A percentile compares a stretch with the other conserved stretches of the same genome.
These are phyloP conservation scores for Anser cygnoides DNA, from an alignment of 2,113 vertebrate genomes.

Conservation along the genomic window DNA sequence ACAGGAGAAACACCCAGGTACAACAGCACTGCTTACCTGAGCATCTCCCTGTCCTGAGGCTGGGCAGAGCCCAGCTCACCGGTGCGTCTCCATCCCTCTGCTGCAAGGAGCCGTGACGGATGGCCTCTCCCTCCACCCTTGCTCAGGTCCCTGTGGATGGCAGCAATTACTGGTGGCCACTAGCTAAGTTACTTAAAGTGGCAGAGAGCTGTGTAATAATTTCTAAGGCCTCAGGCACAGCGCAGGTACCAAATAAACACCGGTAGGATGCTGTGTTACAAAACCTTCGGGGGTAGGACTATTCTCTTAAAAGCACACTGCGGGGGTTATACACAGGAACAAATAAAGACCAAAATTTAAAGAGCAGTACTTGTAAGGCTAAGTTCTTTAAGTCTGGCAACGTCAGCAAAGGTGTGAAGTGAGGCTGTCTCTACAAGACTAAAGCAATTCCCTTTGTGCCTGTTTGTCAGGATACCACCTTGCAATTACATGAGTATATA, in stretches of 20 bases:
- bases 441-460: background rate
- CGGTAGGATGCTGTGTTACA: background rate
- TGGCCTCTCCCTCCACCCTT: background rate
- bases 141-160: background rate
- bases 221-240: background rate
- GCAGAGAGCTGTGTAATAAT: background rate
- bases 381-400: background rate
- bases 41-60: accelerated
- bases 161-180: background rate
- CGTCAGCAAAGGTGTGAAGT: background rate
- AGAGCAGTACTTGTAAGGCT: background rate
- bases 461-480: background rate
- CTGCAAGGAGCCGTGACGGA: background rate
- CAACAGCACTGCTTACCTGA: background rate
- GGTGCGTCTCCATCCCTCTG: background rate
- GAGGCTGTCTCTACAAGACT: background rate
- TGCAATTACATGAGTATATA: background rate
- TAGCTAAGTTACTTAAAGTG: background rate
- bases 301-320: background rate
- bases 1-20: background rate
- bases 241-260: background rate
- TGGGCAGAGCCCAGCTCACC: accelerated
- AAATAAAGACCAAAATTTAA: background rate
- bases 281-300: background rate
- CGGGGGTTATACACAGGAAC: background rate